These are phyloP conservation scores for Dreissena polymorpha DNA, from an alignment of 1,140 invertebrate species.

Conservation along the genomic window DNA sequence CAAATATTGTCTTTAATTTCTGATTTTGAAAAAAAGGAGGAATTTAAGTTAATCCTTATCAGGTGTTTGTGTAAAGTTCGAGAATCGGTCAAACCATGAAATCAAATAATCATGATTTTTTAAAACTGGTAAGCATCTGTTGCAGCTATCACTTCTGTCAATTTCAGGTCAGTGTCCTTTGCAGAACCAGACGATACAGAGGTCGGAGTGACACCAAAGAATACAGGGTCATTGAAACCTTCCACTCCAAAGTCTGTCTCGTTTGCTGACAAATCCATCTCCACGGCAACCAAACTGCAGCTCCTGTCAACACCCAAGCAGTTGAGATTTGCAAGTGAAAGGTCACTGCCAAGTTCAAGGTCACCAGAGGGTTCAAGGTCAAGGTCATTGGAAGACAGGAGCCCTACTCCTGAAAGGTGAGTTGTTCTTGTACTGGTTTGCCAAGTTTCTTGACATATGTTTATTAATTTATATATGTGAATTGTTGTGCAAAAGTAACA, in stretches of 20 bases:
- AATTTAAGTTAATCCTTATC: too few species aligned
- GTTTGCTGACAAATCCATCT: conserved; percentile 12
- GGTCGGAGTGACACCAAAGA: neutral
- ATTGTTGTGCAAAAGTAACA: neutral
- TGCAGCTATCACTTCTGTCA: neutral
- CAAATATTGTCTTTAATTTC: too few species aligned
- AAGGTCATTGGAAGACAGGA: conserved; percentile 41
- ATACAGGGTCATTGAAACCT: conserved; percentile 5
- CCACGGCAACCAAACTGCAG: conserved; percentile 31
- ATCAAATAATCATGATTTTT: too few species aligned
- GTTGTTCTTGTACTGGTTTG: neutral
- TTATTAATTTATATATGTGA: neutral
- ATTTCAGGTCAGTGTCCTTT: conserved; percentile 47
- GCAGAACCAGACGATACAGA: conserved; percentile 10
- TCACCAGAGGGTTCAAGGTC: conserved; percentile 6
- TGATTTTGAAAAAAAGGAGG: too few species aligned
- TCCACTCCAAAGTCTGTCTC: conserved; percentile 45
- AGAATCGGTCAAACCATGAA: too few species aligned
- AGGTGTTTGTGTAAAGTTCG: too few species aligned
- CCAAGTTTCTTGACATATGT: neutral
- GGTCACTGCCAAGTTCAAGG: neutral
- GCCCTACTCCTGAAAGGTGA: conserved; percentile 56
- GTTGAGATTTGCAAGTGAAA: conserved; percentile 1
- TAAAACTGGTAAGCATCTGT: too few species aligned
- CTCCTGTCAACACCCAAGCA: conserved; percentile 37